A percentile compares a stretch with the other conserved stretches of the same genome.
Conservation (phyloP, 2,113 vertebrate genomes). For the Odontophorus gujanensis region DNA sequence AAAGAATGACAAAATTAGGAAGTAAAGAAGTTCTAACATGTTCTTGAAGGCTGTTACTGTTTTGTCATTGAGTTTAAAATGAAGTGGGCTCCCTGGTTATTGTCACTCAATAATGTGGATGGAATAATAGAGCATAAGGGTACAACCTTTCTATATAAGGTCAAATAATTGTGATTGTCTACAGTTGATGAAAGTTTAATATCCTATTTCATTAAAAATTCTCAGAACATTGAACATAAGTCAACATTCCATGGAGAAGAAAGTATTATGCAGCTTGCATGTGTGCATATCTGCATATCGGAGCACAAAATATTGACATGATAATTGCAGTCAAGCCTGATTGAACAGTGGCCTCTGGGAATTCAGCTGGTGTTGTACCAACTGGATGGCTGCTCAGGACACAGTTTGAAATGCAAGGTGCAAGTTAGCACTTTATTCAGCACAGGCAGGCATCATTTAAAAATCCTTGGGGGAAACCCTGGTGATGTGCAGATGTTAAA, state of each 20-base stretch:
- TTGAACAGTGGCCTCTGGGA: constrained; percentile 88
- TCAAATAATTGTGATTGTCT: constrained; percentile 75
- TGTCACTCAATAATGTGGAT: not conserved
- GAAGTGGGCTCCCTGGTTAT: not conserved
- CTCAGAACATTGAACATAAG: constrained; percentile 80
- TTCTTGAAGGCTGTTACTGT: not conserved
- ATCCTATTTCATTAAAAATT: constrained; percentile 83
- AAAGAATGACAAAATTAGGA: not conserved
- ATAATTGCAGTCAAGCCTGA: constrained; percentile 95
- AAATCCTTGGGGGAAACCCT: constrained; percentile 85
- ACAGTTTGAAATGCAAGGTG: constrained; percentile 90
- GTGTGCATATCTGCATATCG: constrained; percentile 88
- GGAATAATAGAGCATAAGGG: constrained; percentile 14
- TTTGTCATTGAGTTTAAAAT: constrained; percentile 14
- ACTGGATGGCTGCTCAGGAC: constrained; percentile 95
- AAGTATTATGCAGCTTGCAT: constrained; percentile 85
- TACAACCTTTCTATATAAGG: constrained; percentile 68
- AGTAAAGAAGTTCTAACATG: not conserved
- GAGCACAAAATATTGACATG: constrained; percentile 95
- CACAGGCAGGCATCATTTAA: constrained; percentile 92
- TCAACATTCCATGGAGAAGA: constrained; percentile 85
- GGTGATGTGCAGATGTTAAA: constrained; percentile 88
- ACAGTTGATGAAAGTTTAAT: constrained; percentile 79
- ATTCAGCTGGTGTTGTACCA: constrained; percentile 89
- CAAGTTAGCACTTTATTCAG: constrained; percentile 89